Evolutionary conservation across 2,888 invertebrate genomes (phyloP).

Genomic region (Incurvaria masculella): DNA sequence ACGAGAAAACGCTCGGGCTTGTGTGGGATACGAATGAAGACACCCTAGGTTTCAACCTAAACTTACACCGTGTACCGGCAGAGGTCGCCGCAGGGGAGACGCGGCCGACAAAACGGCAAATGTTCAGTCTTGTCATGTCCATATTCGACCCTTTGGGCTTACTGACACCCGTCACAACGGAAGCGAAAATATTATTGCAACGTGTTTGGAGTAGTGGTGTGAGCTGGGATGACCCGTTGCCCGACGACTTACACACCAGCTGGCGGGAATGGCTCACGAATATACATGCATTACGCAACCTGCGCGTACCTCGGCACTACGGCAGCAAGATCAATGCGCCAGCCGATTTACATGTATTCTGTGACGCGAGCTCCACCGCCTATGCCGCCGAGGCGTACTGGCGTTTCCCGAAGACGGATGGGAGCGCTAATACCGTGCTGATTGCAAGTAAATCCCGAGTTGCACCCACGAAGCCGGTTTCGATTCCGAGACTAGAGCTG

Average conservation of each 20-base stretch:
- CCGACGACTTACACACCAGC: background rate
- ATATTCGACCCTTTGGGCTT: conserved; percentile 1
- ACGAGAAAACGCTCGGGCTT: background rate
- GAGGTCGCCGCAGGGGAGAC: background rate
- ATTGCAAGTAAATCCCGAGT: background rate
- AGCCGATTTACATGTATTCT: conserved; percentile 1
- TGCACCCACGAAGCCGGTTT: background rate
- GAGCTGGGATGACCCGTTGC: background rate
- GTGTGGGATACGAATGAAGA: background rate
- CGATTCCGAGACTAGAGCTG: conserved; percentile 2
- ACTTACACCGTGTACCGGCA: conserved; percentile 8
- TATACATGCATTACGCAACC: background rate
- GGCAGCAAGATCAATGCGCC: background rate
- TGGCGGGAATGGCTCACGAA: background rate
- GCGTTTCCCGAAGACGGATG: background rate
- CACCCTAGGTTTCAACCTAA: background rate
- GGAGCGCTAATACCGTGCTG: background rate
- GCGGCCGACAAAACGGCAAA: conserved; percentile 1
- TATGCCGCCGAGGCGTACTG: conserved; percentile 1
- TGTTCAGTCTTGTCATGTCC: background rate
- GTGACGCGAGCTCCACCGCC: background rate
- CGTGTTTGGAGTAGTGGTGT: background rate
- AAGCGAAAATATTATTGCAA: background rate
- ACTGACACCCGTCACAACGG: background rate
- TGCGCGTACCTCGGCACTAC: background rate